A percentile compares a stretch with the other conserved stretches of the same genome.
Evolutionary conservation across 2,797 vertebrate genomes (phyloP).

Genomic region (Poeciliopsis paucimaculata): DNA sequence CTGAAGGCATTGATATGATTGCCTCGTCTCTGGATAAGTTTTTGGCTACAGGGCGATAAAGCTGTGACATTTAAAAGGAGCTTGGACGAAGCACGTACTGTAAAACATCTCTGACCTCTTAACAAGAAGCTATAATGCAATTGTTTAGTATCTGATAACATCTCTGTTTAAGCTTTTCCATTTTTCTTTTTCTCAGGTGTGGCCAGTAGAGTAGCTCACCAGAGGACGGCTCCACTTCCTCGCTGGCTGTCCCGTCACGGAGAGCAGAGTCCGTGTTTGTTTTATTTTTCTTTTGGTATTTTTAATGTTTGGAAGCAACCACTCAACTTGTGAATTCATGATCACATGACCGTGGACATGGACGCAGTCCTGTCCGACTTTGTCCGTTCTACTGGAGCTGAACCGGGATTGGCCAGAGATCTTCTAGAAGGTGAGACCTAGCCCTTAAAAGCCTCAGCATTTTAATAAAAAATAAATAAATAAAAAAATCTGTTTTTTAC

Average conservation of each 20-base stretch:
- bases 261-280: constrained; percentile 36
- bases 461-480: too few relatives aligned
- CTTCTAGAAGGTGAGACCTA: constrained; percentile 89
- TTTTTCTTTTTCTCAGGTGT: constrained; percentile 59
- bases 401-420: constrained; percentile 95
- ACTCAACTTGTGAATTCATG: constrained; percentile 81
- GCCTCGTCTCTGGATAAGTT: not conserved
- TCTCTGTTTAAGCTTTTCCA: constrained; percentile 14
- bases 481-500: too few relatives aligned
- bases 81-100: not conserved
- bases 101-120: not conserved
- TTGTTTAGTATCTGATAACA: not conserved
- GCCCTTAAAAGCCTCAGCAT: not conserved
- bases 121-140: not conserved
- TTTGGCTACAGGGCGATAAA: not conserved
- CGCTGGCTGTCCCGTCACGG: constrained; percentile 31
- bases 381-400: constrained; percentile 96
- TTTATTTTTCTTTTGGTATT: constrained; percentile 19
- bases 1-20: not conserved
- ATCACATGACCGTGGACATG: constrained; percentile 95
- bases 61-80: not conserved
- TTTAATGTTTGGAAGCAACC: constrained; percentile 68
- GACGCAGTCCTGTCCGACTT: constrained; percentile 97
- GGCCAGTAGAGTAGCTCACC: constrained; percentile 47
- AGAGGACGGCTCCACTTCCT: constrained; percentile 32